Evolutionary conservation across 2,113 vertebrate species (phyloP), one percentile per base, ranked within the genome.

Genomic region (Colossoma macropomum): DNA sequence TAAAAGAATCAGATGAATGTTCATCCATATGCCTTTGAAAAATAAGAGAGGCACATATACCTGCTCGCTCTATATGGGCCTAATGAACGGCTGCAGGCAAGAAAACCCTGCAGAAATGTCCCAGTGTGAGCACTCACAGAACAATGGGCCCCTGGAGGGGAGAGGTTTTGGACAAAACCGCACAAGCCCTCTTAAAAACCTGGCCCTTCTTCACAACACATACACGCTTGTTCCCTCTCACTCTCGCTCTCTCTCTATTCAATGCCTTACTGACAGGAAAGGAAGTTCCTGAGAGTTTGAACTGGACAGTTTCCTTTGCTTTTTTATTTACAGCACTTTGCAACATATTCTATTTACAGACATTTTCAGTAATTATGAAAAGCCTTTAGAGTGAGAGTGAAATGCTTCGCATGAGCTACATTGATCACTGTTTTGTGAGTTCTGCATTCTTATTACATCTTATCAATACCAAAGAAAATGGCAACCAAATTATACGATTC

Each of bases 101-200:
- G 60, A 81, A 85, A 77, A 68, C n/a, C 11, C 75, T 45, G 17
- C 32, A 28, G 59, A 84, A 69, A 70, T 17, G 25, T 32, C 75
- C 41, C n/a, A 68, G 68, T 34, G 56, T 71, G 70, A 84, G 75
- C 50, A 66, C 62, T 68, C 30, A 13, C 66, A 25, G 69, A 85
- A 83, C 86, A 87, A 87, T 85, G 65, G 74, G 76, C 27, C 73
- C 23, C 83, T 21, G n/a, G 28, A 68, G 79, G 59, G 38, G 59
- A 79, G 77, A 85, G 80, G 76, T n/a, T 79, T 74, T 70, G 30
- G 45, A 83, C 45, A 76, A 59, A 32, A 77, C 66, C 7, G 30
- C 83, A 78, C 66, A 77, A 76, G 54, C 23, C 30, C 65, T 75
- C 66, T 45, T 19, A 76, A 72, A 77, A 59, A 16, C 79, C 79